phyloP scores from a whole-genome alignment of 2,113 vertebrate genomes.

The Speoplatyrhinus poulsoni region DNA sequence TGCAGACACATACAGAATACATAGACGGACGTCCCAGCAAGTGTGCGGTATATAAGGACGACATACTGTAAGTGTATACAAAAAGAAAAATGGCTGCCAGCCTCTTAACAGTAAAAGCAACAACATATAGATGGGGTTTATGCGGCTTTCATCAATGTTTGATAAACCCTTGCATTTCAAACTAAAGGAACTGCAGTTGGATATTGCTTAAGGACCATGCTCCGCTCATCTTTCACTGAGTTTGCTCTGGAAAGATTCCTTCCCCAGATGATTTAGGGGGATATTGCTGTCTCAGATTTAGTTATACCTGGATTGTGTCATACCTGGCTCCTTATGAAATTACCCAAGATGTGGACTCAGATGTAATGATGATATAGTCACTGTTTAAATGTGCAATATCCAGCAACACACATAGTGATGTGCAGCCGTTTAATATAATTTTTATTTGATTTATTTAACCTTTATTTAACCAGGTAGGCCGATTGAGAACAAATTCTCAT shows the following conservation, averaged over 20 bases:
- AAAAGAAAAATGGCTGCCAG: constrained; percentile 55
- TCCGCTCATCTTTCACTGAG: constrained; percentile 49
- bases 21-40: constrained; percentile 9
- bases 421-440: constrained; percentile 14
- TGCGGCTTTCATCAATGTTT: constrained; percentile 87
- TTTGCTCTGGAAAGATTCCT: constrained; percentile 52
- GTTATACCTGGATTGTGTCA: constrained; percentile 38
- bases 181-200: constrained; percentile 46
- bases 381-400: constrained; percentile 35
- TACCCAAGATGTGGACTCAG: constrained; percentile 49
- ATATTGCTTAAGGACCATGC: constrained; percentile 39
- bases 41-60: constrained; percentile 28
- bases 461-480: no score
- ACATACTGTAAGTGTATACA: constrained; percentile 17
- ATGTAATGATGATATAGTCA: constrained; percentile 51
- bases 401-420: constrained; percentile 5
- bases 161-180: constrained; percentile 76
- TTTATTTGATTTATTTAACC: no score
- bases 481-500: no score
- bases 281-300: constrained; percentile 41
- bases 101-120: constrained; percentile 81
- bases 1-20: constrained; percentile 11
- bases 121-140: constrained; percentile 83
- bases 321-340: constrained; percentile 51
- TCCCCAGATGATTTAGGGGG: constrained; percentile 50